These are phyloP conservation scores for Drosophila malerkotliana DNA, from an alignment of 1,140 invertebrate species.

Conservation along the genomic window DNA sequence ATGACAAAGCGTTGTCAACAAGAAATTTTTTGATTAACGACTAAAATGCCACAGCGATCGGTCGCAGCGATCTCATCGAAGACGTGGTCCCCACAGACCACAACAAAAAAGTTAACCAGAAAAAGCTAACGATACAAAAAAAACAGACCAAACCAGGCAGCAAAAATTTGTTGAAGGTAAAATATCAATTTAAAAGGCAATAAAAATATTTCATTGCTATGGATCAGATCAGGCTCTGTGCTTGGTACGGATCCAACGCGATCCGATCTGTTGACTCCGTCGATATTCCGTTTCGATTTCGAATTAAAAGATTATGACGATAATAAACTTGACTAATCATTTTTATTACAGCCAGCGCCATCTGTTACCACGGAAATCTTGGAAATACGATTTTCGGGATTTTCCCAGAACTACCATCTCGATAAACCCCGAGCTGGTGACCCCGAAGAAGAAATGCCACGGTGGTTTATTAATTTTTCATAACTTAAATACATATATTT, in stretches of 20 bases:
- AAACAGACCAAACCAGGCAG: conserved; percentile 48
- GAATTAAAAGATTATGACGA: conserved; percentile 81
- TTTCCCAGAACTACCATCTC: conserved; percentile 62
- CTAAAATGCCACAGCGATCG: conserved; percentile 52
- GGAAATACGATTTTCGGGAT: conserved; percentile 12
- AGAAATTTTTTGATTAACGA: conserved; percentile 79
- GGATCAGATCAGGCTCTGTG: conserved; percentile 34
- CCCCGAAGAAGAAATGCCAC: conserved; percentile 41
- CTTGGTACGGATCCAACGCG: background rate
- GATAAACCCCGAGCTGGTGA: conserved; percentile 33
- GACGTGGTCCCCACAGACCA: conserved; percentile 25
- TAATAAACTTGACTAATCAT: conserved; percentile 83
- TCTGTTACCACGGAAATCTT: conserved; percentile 63
- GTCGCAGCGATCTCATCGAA: conserved; percentile 18
- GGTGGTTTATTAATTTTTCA: conserved; percentile 76
- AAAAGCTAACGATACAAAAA: conserved; percentile 42
- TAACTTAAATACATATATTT: conserved; percentile 81
- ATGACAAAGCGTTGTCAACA: conserved; percentile 78
- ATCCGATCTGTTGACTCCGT: conserved; percentile 25
- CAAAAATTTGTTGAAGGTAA: conserved; percentile 72
- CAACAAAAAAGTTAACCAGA: conserved; percentile 27
- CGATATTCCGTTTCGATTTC: conserved; percentile 78
- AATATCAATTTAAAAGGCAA: conserved; percentile 78
- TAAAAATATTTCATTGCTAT: conserved; percentile 73
- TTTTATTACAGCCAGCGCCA: conserved; percentile 69